phyloP scores from a whole-genome alignment of 2,113 vertebrate genomes.

The Semnornis frantzii region DNA sequence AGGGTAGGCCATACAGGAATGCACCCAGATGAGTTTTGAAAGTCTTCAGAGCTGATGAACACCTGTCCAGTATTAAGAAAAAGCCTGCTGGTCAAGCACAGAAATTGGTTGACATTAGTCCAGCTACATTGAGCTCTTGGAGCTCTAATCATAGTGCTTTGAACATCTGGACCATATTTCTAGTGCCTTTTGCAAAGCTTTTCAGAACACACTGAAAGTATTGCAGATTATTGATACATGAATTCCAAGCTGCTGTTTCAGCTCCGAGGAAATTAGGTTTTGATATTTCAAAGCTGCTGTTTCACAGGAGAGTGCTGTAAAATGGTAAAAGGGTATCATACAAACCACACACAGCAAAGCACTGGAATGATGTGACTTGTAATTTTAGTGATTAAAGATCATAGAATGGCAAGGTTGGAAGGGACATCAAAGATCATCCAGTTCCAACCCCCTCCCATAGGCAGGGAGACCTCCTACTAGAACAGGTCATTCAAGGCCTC shows the following conservation, averaged over 20 bases:
- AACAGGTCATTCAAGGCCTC: too few relatives aligned
- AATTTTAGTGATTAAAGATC: neutral
- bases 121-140: neutral
- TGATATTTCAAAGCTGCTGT: neutral
- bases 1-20: too few relatives aligned
- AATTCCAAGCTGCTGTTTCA: neutral
- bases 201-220: neutral
- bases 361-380: neutral
- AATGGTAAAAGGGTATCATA: neutral
- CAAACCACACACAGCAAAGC: neutral
- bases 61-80: neutral
- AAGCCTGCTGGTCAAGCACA: neutral
- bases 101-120: neutral
- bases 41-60: neutral
- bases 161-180: neutral
- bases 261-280: neutral
- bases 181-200: neutral
- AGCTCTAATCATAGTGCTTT: neutral
- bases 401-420: too few relatives aligned
- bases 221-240: neutral
- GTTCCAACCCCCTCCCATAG: too few relatives aligned
- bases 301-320: neutral
- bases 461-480: too few relatives aligned
- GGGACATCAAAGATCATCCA: too few relatives aligned
- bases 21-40: too few relatives aligned